Conservation (phyloP, 1,140 invertebrate species). For the Dendroctonus ponderosae region DNA sequence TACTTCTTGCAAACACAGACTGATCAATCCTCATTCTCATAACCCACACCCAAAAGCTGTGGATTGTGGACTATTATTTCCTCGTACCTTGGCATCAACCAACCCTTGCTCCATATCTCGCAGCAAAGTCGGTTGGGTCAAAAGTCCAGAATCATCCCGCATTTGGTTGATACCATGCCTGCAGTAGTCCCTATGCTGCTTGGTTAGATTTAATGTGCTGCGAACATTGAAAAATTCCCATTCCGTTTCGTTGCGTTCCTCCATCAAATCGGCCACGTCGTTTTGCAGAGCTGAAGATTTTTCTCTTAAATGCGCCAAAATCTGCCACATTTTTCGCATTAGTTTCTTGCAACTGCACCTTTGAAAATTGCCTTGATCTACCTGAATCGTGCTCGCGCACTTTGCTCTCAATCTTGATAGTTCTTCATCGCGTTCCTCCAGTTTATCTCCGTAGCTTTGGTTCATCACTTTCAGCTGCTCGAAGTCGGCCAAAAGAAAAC, state of each 20-base stretch:
- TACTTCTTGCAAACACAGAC: no score
- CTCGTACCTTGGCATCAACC: constrained; percentile 20
- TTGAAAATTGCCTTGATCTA: not conserved
- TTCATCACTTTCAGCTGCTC: constrained; percentile 47
- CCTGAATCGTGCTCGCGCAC: constrained; percentile 42
- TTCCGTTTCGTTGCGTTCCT: constrained; percentile 2
- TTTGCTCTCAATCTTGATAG: constrained; percentile 39
- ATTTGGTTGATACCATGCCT: constrained; percentile 22
- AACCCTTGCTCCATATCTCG: constrained; percentile 33
- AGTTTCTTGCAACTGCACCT: no score
- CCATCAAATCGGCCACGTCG: constrained; percentile 19
- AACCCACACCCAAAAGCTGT: no score
- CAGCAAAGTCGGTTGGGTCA: constrained; percentile 32
- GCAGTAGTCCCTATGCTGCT: constrained; percentile 27
- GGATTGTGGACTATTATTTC: no score
- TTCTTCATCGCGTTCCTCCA: constrained; percentile 48
- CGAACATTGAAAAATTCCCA: constrained; percentile 1
- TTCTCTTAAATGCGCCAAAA: constrained; percentile 46
- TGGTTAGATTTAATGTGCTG: constrained; percentile 16
- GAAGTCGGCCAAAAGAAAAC: constrained; percentile 43
- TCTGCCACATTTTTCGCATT: not conserved
- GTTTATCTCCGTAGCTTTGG: constrained; percentile 48
- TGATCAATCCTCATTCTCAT: no score
- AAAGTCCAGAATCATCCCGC: constrained; percentile 31
- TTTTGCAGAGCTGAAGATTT: constrained; percentile 40